Evolutionary conservation across 1,140 invertebrate genomes (phyloP).

Genomic region (Plodia interpunctella): DNA sequence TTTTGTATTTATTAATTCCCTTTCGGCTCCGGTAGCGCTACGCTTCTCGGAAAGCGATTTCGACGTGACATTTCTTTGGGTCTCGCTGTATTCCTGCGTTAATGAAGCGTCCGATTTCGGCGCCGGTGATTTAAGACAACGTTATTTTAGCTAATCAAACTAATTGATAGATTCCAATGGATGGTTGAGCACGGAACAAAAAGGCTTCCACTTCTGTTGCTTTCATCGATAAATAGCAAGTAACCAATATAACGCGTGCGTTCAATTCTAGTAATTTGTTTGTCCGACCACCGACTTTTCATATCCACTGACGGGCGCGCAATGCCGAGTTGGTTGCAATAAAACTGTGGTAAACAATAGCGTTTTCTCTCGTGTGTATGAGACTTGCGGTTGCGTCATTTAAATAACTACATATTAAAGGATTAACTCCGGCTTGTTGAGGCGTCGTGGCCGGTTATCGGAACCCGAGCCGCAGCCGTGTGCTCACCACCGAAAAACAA

Average conservation of each 20-base stretch:
- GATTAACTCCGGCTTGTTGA: conserved; percentile 71
- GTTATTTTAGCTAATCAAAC: conserved; percentile 35
- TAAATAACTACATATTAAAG: conserved; percentile 59
- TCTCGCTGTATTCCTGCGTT: conserved; percentile 53
- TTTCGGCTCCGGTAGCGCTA: conserved; percentile 70
- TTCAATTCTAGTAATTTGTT: conserved; percentile 4
- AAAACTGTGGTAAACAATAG: conserved; percentile 56
- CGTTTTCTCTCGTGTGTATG: conserved; percentile 30
- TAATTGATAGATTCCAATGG: conserved; percentile 10
- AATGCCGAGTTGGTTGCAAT: conserved; percentile 37
- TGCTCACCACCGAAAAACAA: conserved; percentile 45
- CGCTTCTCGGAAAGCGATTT: conserved; percentile 68
- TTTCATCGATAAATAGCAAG: not conserved
- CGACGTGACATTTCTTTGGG: conserved; percentile 63
- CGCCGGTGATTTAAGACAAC: conserved; percentile 36
- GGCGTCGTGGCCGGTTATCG: conserved; percentile 55
- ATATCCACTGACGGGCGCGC: not conserved
- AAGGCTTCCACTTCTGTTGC: not conserved
- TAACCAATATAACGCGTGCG: not conserved
- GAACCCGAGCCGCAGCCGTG: conserved; percentile 49
- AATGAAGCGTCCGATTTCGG: conserved; percentile 68
- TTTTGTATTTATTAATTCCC: conserved; percentile 73
- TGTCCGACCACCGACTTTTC: conserved; percentile 3
- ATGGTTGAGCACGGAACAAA: not conserved
- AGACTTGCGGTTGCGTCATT: conserved; percentile 27